Evolutionary conservation across 2,888 invertebrate genomes (phyloP).

Genomic region (Biston betularia): DNA sequence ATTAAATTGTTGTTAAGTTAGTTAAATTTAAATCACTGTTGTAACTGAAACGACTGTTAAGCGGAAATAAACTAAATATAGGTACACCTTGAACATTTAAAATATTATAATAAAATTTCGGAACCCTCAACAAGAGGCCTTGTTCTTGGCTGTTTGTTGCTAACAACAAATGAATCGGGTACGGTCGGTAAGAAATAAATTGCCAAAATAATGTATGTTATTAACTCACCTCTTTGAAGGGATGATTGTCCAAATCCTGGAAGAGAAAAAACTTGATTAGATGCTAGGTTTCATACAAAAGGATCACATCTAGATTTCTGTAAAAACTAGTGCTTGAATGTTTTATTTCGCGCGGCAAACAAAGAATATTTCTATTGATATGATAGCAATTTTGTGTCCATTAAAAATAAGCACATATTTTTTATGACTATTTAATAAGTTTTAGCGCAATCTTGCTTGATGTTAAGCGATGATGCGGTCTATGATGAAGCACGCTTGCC

Average conservation of each 20-base stretch:
- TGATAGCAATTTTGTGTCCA: background rate
- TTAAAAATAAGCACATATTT: too few species aligned
- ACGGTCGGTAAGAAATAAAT: constrained; percentile 9
- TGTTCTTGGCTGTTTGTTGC: background rate
- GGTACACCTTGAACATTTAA: too few species aligned
- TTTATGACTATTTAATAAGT: too few species aligned
- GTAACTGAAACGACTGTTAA: too few species aligned
- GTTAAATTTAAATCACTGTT: too few species aligned
- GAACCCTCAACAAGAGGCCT: constrained; percentile 36
- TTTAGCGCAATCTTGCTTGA: too few species aligned
- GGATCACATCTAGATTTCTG: constrained; percentile 9
- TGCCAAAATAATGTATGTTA: constrained; percentile 39
- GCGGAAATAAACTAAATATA: too few species aligned
- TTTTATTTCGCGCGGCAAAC: constrained; percentile 13
- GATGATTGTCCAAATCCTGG: constrained; percentile 39
- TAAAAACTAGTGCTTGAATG: constrained; percentile 1
- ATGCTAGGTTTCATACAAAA: constrained; percentile 31
- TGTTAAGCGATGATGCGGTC: too few species aligned
- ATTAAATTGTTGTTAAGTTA: too few species aligned
- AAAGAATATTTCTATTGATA: background rate
- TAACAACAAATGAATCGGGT: background rate
- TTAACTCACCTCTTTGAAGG: constrained; percentile 44
- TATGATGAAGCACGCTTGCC: too few species aligned
- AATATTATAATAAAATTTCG: too few species aligned
- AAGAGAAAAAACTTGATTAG: constrained; percentile 43